Conservation (phyloP, 2,797 vertebrate species). For the Eupleurogrammus muticus region DNA sequence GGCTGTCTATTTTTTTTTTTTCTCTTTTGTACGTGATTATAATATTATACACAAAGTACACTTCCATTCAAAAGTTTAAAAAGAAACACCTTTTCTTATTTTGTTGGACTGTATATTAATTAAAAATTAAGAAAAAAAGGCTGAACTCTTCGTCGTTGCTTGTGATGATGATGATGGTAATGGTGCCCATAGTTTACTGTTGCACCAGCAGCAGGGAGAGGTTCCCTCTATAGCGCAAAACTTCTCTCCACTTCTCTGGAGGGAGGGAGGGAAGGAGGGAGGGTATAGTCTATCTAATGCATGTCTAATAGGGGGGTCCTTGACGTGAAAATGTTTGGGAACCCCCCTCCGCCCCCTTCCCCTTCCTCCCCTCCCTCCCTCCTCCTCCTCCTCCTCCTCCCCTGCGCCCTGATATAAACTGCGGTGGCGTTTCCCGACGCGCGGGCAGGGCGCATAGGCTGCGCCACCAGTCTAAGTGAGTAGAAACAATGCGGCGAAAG, state of each 20-base stretch:
- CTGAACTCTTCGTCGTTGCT: background rate
- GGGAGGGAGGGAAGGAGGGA: background rate
- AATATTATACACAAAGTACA: background rate
- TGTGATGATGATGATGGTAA: too few relatives aligned
- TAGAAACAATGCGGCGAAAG: constrained; percentile 77
- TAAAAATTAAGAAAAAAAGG: background rate
- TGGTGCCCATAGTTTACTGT: constrained; percentile 14
- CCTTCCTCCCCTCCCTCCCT: background rate
- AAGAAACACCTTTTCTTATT: too few relatives aligned
- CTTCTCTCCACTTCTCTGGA: constrained; percentile 10
- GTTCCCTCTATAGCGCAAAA: constrained; percentile 15
- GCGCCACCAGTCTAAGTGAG: constrained; percentile 79
- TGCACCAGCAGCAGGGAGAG: constrained; percentile 36
- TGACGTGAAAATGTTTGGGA: constrained; percentile 72
- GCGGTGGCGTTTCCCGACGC: constrained; percentile 60
- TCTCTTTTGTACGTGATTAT: background rate
- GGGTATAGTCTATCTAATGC: constrained; percentile 69
- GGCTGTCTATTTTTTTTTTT: too few relatives aligned
- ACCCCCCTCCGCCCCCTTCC: constrained; percentile 28
- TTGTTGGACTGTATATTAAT: too few relatives aligned
- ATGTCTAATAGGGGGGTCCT: constrained; percentile 70
- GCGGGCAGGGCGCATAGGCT: constrained; percentile 57
- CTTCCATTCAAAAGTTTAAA: too few relatives aligned
- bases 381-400: constrained; percentile 27
- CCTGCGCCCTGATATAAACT: constrained; percentile 64